Percentiles rank a stretch among this genome's conserved stretches.
Evolutionary conservation across 1,140 invertebrate species (phyloP).

Genomic region (Trissolcus basalis): DNA sequence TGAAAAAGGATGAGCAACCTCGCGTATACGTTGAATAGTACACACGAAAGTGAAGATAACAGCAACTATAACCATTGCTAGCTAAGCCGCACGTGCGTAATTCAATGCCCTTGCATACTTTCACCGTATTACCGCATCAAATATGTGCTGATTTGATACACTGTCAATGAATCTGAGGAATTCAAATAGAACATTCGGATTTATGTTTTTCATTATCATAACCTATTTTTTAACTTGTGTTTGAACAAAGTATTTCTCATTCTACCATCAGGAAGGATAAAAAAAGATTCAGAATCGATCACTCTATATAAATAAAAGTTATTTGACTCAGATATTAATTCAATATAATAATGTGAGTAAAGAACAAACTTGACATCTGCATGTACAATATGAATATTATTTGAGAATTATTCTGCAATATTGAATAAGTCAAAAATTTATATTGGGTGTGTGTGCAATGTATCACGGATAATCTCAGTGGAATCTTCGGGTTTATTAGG

Average conservation of each 20-base stretch:
- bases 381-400: no score
- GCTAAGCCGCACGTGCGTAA: conserved; percentile 55
- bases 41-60: conserved; percentile 59
- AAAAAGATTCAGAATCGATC: no score
- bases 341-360: no score
- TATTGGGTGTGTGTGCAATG: conserved; percentile 41
- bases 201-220: neutral
- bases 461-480: conserved; percentile 35
- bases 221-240: no score
- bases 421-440: no score
- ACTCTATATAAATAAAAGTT: no score
- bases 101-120: conserved; percentile 65
- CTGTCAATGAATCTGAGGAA: conserved; percentile 29
- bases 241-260: no score
- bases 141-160: conserved; percentile 34
- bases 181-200: neutral
- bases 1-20: conserved; percentile 12
- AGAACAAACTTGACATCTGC: no score
- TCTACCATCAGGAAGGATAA: no score
- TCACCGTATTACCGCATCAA: conserved; percentile 56
- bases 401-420: no score
- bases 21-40: conserved; percentile 36
- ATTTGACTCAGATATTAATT: no score
- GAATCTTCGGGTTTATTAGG: conserved; percentile 43
- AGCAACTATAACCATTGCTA: conserved; percentile 42